Conservation (phyloP, 2,113 vertebrate genomes). For the Holacanthus passer region DNA sequence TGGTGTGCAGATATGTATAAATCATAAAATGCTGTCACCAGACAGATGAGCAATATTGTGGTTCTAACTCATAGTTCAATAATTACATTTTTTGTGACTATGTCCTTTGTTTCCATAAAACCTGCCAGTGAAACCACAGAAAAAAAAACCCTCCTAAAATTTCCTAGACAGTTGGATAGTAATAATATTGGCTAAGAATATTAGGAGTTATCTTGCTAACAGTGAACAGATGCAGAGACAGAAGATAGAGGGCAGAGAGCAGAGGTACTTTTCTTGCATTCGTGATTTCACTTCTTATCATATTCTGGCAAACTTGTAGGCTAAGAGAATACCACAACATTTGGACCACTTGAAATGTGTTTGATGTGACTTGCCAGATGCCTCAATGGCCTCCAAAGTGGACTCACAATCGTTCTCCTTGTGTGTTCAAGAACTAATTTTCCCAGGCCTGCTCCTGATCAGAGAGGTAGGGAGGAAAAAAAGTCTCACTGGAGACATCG, state of each 20-base stretch:
- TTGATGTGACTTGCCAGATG: conserved; percentile 51
- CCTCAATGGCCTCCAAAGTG: conserved; percentile 48
- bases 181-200: conserved; percentile 5
- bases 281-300: conserved; percentile 55
- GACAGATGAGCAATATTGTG: background rate
- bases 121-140: background rate
- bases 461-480: background rate
- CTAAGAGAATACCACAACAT: conserved; percentile 45
- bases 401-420: conserved; percentile 24
- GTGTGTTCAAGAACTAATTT: conserved; percentile 42
- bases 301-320: conserved; percentile 43
- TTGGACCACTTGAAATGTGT: conserved; percentile 22
- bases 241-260: conserved; percentile 21
- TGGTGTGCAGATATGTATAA: background rate
- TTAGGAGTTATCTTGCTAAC: conserved; percentile 37
- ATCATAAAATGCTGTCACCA: background rate
- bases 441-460: conserved; percentile 37
- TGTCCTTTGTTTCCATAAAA: conserved; percentile 4
- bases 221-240: conserved; percentile 57
- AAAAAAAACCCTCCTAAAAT: background rate
- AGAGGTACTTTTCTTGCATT: conserved; percentile 1
- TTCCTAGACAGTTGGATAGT: background rate
- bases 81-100: background rate
- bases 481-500: background rate
- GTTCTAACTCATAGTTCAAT: background rate